Evolutionary conservation across 2,888 invertebrate genomes (phyloP), one percentile per base, ranked within the genome.

Genomic region (Tenthredo distinguenda): DNA sequence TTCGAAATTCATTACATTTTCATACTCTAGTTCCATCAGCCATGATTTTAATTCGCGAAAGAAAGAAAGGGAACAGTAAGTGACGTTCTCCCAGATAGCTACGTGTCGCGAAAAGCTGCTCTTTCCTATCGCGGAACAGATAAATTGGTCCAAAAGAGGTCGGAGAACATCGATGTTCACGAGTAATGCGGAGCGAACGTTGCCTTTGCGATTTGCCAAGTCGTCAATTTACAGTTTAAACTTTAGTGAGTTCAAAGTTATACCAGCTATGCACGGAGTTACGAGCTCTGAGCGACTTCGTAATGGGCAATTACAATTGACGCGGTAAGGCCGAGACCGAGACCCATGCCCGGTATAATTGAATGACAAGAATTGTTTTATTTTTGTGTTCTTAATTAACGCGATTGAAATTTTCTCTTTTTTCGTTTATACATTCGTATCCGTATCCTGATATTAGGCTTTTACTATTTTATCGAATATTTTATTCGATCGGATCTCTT

Each of bases 221-320:
- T 68, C 68, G 68, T 68, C 68, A 68, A 68, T 68, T 68, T 68
- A 68, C 68, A 68, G 68, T 68, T 68, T 31, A 68, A 34, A 68
- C 68, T 68, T 68, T 68, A 68, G 34, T 34, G 34, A 68, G 68
- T 34, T 68, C 68, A 68, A 68, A 68, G 68, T 68, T 68, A 34
- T 68, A 68, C 68, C 31, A 6, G 68, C 12, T 34, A 68, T 68
- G 68, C 31, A 68, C 34, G 68, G 34, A 34, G 68, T 68, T 74
- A 40, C 40, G 72, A 74, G 40, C 72, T 74, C 43, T 21, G 40
- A 74, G 43, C 72, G 43, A 74, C 72, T 43, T 43, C 40, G 37
- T 74, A 74, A 74, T 43, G 72, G 72, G n/a, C 43, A 43, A 74
- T 74, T 74, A 74, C 72, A 74, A 74, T 74, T 74, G 43, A 68